Evolutionary conservation across 2,888 invertebrate species (phyloP).

Genomic region (Parthenolecanium corni): DNA sequence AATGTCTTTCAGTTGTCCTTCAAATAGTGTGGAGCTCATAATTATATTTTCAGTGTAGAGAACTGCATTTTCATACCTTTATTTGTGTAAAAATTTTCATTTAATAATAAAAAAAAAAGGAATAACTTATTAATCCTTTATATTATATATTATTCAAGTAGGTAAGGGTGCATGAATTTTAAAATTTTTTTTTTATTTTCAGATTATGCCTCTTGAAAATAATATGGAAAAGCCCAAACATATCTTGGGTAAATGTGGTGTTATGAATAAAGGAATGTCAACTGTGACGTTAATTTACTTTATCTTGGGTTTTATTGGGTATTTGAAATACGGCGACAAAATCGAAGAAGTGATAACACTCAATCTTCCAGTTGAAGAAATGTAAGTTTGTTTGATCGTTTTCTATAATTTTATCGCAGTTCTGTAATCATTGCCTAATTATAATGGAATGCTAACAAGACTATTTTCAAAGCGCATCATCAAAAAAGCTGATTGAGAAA

Average conservation of each 20-base stretch:
- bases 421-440: background rate
- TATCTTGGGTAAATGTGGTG: slow-evolving; percentile 70
- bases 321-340: slow-evolving; percentile 57
- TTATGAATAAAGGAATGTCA: slow-evolving; percentile 81
- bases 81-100: no score
- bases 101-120: no score
- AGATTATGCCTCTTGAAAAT: slow-evolving; percentile 89
- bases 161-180: no score
- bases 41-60: no score
- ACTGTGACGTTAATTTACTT: slow-evolving; percentile 80
- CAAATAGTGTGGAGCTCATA: no score
- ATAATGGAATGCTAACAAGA: no score
- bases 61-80: no score
- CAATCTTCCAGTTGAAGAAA: slow-evolving; percentile 56
- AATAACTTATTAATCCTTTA: background rate
- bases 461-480: no score
- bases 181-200: slow-evolving; percentile 32
- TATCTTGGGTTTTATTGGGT: slow-evolving; percentile 86
- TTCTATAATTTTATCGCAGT: background rate
- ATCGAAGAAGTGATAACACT: slow-evolving; percentile 71
- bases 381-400: slow-evolving; percentile 43
- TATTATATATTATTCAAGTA: background rate
- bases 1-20: no score
- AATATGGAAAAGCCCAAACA: slow-evolving; percentile 77
- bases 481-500: no score